phyloP scores from a whole-genome alignment of 2,113 vertebrate species.

The Indicator maculatus region DNA sequence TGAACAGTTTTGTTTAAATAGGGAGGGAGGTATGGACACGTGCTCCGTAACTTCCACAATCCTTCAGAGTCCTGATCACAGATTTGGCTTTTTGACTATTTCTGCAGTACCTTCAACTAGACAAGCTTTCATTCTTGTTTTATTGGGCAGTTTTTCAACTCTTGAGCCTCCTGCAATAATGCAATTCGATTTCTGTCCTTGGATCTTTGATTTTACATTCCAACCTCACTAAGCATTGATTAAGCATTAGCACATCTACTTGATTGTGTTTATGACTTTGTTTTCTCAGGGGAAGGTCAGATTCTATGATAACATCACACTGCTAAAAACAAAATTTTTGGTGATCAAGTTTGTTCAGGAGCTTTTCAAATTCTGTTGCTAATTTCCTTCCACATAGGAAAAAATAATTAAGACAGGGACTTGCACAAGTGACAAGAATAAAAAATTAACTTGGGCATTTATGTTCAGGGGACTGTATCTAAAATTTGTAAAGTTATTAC shows the following conservation, averaged over 20 bases:
- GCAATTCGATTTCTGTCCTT: conserved; percentile 64
- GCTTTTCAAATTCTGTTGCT: neutral
- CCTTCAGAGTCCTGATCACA: neutral
- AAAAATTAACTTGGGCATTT: neutral
- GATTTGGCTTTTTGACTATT: conserved; percentile 26
- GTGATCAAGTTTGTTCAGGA: neutral
- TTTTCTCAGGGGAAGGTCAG: conserved; percentile 64
- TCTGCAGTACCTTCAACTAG: conserved; percentile 55
- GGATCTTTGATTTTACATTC: conserved; percentile 68
- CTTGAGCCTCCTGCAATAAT: conserved; percentile 50
- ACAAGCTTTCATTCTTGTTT: conserved; percentile 60
- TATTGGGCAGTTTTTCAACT: conserved; percentile 68
- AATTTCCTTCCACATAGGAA: neutral
- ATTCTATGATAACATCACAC: conserved; percentile 54
- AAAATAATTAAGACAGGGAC: neutral
- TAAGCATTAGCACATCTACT: conserved; percentile 45
- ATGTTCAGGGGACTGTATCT: neutral
- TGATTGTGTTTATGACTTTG: conserved; percentile 43
- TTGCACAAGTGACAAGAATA: neutral
- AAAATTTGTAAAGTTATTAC: neutral
- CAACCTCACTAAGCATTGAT: conserved; percentile 66
- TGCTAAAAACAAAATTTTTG: conserved; percentile 20
- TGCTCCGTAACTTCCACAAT: neutral
- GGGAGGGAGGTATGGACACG: neutral
- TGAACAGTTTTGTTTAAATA: neutral